Evolutionary conservation across 2,888 invertebrate genomes (phyloP).

Genomic region (Lucinisca nassula): DNA sequence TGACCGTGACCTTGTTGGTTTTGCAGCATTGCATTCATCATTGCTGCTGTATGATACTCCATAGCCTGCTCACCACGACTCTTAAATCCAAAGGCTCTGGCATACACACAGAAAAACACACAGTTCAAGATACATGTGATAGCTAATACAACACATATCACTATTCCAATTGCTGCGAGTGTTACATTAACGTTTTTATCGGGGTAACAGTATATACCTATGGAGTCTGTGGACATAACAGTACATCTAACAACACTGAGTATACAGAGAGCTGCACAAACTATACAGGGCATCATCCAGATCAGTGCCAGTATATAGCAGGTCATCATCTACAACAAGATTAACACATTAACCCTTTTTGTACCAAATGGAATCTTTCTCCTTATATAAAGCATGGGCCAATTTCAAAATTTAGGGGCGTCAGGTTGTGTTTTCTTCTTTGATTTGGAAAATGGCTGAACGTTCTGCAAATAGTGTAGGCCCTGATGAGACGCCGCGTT

Average conservation of each 20-base stretch:
- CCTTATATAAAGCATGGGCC: too few relatives aligned
- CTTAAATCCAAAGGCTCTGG: background rate
- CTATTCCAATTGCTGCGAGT: background rate
- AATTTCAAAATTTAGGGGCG: too few relatives aligned
- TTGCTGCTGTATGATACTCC: background rate
- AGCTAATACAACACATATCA: background rate
- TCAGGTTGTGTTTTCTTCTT: too few relatives aligned
- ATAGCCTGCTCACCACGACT: background rate
- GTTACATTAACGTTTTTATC: background rate
- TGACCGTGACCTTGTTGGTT: background rate
- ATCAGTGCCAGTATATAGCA: background rate
- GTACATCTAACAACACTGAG: background rate
- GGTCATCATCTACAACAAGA: background rate
- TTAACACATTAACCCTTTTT: too few relatives aligned
- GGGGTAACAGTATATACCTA: background rate
- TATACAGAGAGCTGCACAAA: background rate
- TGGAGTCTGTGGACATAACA: background rate
- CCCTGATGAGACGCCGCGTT: too few relatives aligned
- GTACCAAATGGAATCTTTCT: too few relatives aligned
- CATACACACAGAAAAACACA: background rate
- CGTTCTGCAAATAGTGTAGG: too few relatives aligned
- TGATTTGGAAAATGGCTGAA: too few relatives aligned
- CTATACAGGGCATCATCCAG: background rate
- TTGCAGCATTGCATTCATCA: background rate
- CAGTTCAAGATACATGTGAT: background rate